These are phyloP conservation scores for Phenganax marumi DNA, from an alignment of 92 coral and sea anemone genomes.

Conservation along the genomic window DNA sequence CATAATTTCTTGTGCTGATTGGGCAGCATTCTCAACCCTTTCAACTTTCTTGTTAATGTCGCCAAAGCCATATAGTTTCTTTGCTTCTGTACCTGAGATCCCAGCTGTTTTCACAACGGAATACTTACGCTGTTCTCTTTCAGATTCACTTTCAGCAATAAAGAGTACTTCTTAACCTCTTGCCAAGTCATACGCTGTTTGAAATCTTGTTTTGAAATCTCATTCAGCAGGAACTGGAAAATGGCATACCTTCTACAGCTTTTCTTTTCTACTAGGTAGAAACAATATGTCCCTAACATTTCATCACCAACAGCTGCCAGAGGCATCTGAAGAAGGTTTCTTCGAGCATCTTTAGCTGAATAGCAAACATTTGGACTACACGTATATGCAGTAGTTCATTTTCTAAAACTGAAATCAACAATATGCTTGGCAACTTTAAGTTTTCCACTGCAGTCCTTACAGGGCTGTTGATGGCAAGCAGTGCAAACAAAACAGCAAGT, in stretches of 20 bases:
- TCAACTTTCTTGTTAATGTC: slow-evolving; percentile 23
- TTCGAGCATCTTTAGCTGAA: slow-evolving; percentile 42
- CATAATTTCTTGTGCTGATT: slow-evolving; percentile 55
- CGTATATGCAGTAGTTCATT: slow-evolving; percentile 28
- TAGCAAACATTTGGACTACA: slow-evolving; percentile 33
- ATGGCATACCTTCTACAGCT: slow-evolving; percentile 8
- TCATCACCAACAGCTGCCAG: slow-evolving; percentile 43
- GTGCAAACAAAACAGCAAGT: slow-evolving; percentile 33
- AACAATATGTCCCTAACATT: slow-evolving; percentile 42
- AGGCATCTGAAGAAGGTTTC: slow-evolving; percentile 54
- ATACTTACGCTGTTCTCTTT: slow-evolving; percentile 43
- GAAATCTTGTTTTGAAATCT: slow-evolving; percentile 3
- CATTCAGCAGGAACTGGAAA: slow-evolving; percentile 19
- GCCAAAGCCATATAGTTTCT: slow-evolving; percentile 47
- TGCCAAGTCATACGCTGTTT: slow-evolving; percentile 29
- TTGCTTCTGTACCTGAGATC: slow-evolving; percentile 27
- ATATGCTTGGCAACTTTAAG: slow-evolving; percentile 36
- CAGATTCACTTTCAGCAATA: slow-evolving; percentile 53
- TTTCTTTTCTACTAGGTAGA: slow-evolving; percentile 48
- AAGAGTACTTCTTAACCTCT: slow-evolving; percentile 36
- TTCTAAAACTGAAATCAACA: slow-evolving; percentile 30
- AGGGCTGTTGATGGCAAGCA: slow-evolving; percentile 21
- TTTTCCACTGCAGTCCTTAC: slow-evolving; percentile 13
- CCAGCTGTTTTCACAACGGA: slow-evolving; percentile 31
- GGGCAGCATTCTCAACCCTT: slow-evolving; percentile 33